Evolutionary conservation across 2,113 vertebrate genomes (phyloP).

Genomic region (Arvicanthis niloticus): DNA sequence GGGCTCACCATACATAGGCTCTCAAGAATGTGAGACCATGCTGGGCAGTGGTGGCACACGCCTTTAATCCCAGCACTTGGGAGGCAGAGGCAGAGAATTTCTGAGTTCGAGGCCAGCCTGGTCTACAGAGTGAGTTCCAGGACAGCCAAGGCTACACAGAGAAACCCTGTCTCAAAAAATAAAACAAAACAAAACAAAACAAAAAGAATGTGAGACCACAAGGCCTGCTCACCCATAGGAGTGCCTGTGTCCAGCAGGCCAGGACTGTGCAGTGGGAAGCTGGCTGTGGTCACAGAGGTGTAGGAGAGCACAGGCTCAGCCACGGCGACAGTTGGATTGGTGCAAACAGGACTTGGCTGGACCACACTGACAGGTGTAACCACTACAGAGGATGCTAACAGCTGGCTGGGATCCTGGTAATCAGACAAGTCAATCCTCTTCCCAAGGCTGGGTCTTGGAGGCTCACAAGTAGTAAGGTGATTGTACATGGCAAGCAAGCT

Average conservation of each 20-base stretch:
- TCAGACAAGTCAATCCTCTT: slow-evolving; percentile 94
- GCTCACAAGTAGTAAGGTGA: slow-evolving; percentile 95
- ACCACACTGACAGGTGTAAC: slow-evolving; percentile 87
- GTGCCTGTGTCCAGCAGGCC: slow-evolving; percentile 88
- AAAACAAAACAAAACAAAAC: too few species aligned
- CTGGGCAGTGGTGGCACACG: too few species aligned
- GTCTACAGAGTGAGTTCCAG: too few species aligned
- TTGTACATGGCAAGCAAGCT: slow-evolving; percentile 95
- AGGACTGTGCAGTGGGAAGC: slow-evolving; percentile 84
- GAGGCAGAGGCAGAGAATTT: too few species aligned
- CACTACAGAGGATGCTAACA: slow-evolving; percentile 78
- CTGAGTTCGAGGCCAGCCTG: too few species aligned
- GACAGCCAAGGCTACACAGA: too few species aligned
- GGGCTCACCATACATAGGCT: not conserved
- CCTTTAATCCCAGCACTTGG: too few species aligned
- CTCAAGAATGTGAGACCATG: not conserved
- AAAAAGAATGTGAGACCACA: not conserved
- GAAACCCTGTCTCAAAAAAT: too few species aligned
- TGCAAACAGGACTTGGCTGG: slow-evolving; percentile 88
- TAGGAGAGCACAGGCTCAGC: slow-evolving; percentile 84
- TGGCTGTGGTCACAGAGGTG: slow-evolving; percentile 69
- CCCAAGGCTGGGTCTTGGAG: slow-evolving; percentile 93
- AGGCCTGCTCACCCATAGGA: slow-evolving; percentile 87
- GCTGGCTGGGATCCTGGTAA: slow-evolving; percentile 91
- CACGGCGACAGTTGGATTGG: slow-evolving; percentile 83